phyloP scores from a whole-genome alignment of 2,888 invertebrate genomes.

The Ditula angustiorana region DNA sequence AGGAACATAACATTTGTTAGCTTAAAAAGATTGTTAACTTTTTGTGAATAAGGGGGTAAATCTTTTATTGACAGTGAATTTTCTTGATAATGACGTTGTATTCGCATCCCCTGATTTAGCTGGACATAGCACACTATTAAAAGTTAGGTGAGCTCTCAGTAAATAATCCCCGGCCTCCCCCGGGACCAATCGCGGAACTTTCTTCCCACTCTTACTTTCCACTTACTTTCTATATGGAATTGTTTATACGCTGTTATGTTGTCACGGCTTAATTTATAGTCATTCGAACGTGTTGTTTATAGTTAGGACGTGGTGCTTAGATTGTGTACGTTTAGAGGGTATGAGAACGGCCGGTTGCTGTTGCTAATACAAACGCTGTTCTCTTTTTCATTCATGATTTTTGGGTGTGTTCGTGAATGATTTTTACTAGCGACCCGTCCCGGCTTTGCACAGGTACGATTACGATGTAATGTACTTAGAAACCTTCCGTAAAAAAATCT shows the following conservation, averaged over 20 bases:
- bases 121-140: slow-evolving; percentile 44
- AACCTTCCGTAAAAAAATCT: too few species aligned
- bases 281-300: background rate
- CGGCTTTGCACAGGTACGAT: too few species aligned
- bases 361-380: too few species aligned
- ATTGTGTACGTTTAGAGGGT: too few species aligned
- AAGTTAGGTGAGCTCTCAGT: slow-evolving; percentile 42
- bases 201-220: slow-evolving; percentile 20
- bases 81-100: background rate
- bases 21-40: too few species aligned
- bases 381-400: too few species aligned
- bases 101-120: slow-evolving; percentile 3
- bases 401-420: too few species aligned
- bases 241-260: slow-evolving; percentile 24
- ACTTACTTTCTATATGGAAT: slow-evolving; percentile 26
- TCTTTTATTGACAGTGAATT: background rate
- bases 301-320: background rate
- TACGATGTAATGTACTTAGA: too few species aligned
- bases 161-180: slow-evolving; percentile 44
- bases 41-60: too few species aligned
- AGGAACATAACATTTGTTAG: too few species aligned
- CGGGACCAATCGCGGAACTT: slow-evolving; percentile 41
- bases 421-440: too few species aligned
- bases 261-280: slow-evolving; percentile 30
- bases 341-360: too few species aligned